phyloP scores from a whole-genome alignment of 2,113 vertebrate genomes.

The Silurus meridionalis region DNA sequence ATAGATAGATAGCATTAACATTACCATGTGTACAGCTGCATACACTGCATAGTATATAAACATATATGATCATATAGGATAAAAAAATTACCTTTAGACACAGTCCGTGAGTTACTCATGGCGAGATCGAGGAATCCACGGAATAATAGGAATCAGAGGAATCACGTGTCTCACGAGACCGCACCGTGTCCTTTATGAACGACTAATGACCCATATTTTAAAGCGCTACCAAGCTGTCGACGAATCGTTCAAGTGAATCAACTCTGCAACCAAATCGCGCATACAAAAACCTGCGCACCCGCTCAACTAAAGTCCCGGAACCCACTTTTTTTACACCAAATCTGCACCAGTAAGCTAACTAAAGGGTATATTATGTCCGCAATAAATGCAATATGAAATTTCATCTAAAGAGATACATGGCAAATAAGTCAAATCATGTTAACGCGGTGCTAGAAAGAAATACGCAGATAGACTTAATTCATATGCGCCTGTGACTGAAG shows the following conservation, averaged over 20 bases:
- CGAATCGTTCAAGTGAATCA: not conserved
- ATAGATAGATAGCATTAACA: constrained; percentile 1
- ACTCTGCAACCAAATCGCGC: constrained; percentile 5
- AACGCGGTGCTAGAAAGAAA: not conserved
- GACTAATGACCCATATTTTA: constrained; percentile 19
- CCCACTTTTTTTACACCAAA: not conserved
- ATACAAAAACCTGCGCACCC: not conserved
- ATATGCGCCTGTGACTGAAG: not conserved
- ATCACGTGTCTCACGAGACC: not conserved
- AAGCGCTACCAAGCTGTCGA: not conserved
- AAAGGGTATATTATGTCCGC: too few species aligned
- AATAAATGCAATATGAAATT: not conserved
- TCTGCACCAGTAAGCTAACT: too few species aligned
- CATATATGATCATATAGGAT: not conserved
- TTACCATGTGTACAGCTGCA: not conserved
- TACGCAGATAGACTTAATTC: not conserved
- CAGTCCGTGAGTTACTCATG: constrained; percentile 15
- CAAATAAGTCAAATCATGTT: not conserved
- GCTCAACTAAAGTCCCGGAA: too few species aligned
- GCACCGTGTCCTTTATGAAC: not conserved
- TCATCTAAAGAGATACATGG: not conserved
- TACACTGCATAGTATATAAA: not conserved
- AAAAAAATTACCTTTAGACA: constrained; percentile 32
- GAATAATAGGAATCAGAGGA: not conserved
- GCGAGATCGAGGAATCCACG: not conserved